phyloP scores from a whole-genome alignment of 2,888 invertebrate genomes.

The Torymus auratus region DNA sequence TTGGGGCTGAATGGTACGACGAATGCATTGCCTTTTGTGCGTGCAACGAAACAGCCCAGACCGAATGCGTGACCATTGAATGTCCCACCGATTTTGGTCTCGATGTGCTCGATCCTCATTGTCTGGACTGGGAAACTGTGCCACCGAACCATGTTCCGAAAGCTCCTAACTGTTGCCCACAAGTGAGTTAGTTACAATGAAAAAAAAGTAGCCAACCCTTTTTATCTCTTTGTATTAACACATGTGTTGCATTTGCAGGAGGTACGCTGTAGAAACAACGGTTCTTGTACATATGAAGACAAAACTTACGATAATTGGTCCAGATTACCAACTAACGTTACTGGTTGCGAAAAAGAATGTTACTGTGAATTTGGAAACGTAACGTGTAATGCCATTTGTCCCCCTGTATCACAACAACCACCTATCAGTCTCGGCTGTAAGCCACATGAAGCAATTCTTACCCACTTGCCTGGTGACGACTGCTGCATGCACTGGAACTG shows the following conservation, averaged over 20 bases:
- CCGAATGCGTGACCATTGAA: conserved; percentile 87
- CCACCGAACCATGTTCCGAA: conserved; percentile 84
- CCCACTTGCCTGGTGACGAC: conserved; percentile 85
- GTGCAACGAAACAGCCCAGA: conserved; percentile 82
- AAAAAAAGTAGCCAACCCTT: too few species aligned
- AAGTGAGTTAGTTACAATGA: conserved; percentile 62
- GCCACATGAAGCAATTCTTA: conserved; percentile 82
- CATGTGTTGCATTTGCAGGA: conserved; percentile 76
- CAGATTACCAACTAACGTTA: conserved; percentile 86
- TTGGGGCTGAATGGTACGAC: conserved; percentile 81
- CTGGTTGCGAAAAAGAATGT: conserved; percentile 91
- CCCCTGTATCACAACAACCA: conserved; percentile 86
- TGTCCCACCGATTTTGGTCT: conserved; percentile 91
- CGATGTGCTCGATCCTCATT: conserved; percentile 90
- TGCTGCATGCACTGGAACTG: conserved; percentile 90
- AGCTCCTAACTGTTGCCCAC: conserved; percentile 89
- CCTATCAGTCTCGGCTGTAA: conserved; percentile 87
- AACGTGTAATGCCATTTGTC: conserved; percentile 89
- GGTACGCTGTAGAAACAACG: conserved; percentile 88
- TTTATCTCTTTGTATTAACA: too few species aligned
- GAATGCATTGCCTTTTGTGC: conserved; percentile 88
- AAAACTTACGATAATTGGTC: conserved; percentile 84
- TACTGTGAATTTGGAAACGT: conserved; percentile 92
- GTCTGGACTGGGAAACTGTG: conserved; percentile 90
- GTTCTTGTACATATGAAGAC: conserved; percentile 87